These are phyloP conservation scores for Telenomus remus DNA, from an alignment of 1,140 invertebrate genomes.

Conservation along the genomic window DNA sequence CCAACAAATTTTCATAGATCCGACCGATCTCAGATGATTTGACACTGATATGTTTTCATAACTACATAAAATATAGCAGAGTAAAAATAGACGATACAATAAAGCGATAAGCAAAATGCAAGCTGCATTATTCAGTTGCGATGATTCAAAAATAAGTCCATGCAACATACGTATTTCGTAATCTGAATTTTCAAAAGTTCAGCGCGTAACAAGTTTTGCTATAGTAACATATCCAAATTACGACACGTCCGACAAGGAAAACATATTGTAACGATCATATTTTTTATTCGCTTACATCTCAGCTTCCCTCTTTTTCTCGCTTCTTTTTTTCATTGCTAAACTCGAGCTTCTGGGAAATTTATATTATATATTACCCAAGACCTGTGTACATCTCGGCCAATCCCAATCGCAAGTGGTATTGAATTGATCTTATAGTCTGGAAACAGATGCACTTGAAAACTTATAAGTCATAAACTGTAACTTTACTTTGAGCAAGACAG, in stretches of 20 bases:
- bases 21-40: no score
- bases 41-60: no score
- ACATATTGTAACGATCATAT: slow-evolving; percentile 31
- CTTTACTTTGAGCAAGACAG: slow-evolving; percentile 22
- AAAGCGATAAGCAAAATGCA: no score
- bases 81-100: no score
- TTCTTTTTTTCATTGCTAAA: slow-evolving; percentile 52
- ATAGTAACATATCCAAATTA: slow-evolving; percentile 38
- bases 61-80: no score
- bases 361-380: slow-evolving; percentile 46
- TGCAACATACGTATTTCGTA: slow-evolving; percentile 5
- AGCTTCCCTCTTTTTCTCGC: background rate
- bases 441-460: slow-evolving; percentile 44
- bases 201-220: slow-evolving; percentile 19
- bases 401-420: slow-evolving; percentile 36
- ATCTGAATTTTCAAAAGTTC: background rate
- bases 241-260: slow-evolving; percentile 29
- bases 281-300: slow-evolving; percentile 44
- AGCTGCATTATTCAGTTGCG: background rate
- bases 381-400: slow-evolving; percentile 15
- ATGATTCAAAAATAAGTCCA: slow-evolving; percentile 1
- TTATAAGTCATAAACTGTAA: slow-evolving; percentile 43
- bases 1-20: no score
- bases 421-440: slow-evolving; percentile 43
- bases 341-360: slow-evolving; percentile 46